Percentiles rank a stretch among this genome's conserved stretches.
phyloP scores from a whole-genome alignment of 92 coral and sea anemone genomes.

The Palythoa heliodiscus region DNA sequence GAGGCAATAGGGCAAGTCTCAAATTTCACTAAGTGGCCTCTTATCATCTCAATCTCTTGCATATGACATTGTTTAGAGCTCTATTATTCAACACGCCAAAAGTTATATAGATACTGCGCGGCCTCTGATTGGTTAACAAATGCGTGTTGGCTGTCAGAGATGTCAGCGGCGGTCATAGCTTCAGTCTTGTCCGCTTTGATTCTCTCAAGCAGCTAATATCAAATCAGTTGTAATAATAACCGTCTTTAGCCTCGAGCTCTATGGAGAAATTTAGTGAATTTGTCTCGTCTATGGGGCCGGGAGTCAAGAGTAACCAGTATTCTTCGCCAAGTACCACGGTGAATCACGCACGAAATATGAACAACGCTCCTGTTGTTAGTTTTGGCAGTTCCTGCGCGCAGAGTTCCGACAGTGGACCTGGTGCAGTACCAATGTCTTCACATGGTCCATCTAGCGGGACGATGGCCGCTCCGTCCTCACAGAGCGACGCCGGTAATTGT shows the following conservation, averaged over 20 bases:
- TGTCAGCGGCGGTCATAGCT: constrained; percentile 39
- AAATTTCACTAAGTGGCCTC: constrained; percentile 37
- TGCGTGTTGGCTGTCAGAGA: constrained; percentile 55
- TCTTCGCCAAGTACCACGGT: constrained; percentile 58
- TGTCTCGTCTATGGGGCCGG: constrained; percentile 76
- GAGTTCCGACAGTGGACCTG: constrained; percentile 52
- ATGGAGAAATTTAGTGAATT: constrained; percentile 96
- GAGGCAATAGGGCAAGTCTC: constrained; percentile 35
- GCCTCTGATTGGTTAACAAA: constrained; percentile 44
- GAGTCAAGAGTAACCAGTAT: constrained; percentile 54
- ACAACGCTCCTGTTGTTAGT: constrained; percentile 40
- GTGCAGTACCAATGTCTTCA: constrained; percentile 34
- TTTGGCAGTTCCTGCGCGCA: constrained; percentile 38
- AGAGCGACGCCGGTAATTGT: constrained; percentile 61
- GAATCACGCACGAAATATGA: constrained; percentile 55
- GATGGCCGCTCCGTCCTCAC: constrained; percentile 39
- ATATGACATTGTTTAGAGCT: constrained; percentile 43
- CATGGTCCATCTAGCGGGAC: constrained; percentile 15
- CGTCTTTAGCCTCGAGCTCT: constrained; percentile 41
- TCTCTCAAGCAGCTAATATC: constrained; percentile 42
- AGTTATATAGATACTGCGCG: constrained; percentile 41
- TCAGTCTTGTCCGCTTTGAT: constrained; percentile 15
- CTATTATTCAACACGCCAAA: constrained; percentile 34
- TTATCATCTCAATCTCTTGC: constrained; percentile 60
- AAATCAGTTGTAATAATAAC: constrained; percentile 43